phyloP scores from a whole-genome alignment of 2,113 vertebrate genomes.

The Heptranchias perlo region DNA sequence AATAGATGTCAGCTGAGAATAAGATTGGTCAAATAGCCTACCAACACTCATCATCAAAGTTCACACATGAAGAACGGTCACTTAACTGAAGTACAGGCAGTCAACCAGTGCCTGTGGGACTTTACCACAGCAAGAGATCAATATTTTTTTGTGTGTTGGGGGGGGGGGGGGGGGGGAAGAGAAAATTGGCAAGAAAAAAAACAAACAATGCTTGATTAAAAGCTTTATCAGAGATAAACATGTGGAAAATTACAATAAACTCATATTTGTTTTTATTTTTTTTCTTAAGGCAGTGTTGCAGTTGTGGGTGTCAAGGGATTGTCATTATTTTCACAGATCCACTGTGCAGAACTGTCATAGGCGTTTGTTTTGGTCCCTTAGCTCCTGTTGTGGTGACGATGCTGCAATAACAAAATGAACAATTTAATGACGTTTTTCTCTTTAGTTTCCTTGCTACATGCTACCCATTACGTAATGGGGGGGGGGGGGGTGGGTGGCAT shows the following conservation, averaged over 20 bases:
- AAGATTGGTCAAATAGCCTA: no score
- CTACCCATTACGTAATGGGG: not conserved
- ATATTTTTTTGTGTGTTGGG: not conserved
- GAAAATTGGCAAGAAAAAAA: not conserved
- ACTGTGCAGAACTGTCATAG: not conserved
- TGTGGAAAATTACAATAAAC: constrained; percentile 29
- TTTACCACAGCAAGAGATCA: not conserved
- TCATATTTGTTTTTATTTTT: constrained; percentile 31
- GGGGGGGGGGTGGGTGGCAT: not conserved
- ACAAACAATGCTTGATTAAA: not conserved
- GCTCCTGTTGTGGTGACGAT: constrained; percentile 12
- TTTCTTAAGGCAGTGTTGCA: constrained; percentile 3
- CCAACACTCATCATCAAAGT: no score
- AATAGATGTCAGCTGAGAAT: no score
- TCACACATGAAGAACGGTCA: no score
- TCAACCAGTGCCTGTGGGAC: not conserved
- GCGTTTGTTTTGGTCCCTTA: constrained; percentile 18
- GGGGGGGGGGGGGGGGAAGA: no score
- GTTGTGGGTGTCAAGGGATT: constrained; percentile 26
- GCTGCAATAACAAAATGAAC: constrained; percentile 15
- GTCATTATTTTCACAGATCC: constrained; percentile 30
- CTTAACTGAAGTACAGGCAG: not conserved
- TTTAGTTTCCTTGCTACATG: not conserved
- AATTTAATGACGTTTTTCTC: not conserved
- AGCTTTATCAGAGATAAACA: not conserved